Evolutionary conservation across 1,140 invertebrate species (phyloP), one percentile per base, ranked within the genome.

Genomic region (Macrosteles quadrilineatus): DNA sequence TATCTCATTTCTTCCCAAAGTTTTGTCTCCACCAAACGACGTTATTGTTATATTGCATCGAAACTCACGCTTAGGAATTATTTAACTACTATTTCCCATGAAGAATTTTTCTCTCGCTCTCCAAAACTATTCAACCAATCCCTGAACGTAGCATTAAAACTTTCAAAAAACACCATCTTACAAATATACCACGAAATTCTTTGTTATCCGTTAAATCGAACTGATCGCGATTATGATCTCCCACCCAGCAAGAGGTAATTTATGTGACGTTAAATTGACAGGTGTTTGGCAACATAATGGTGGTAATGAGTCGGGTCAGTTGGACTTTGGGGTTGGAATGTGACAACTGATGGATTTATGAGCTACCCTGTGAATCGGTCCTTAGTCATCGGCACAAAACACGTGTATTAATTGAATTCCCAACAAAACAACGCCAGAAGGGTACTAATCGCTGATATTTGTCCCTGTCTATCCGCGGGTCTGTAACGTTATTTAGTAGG

Each of bases 231-330:
- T 59, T 59, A 27, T 29, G 25, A 59, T 59, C 55, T 27, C 21
- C 55, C 55, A 27, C 55, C 55, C 25, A 29, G 55, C 27, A 25
- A 59, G 21, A 2, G 55, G 55, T 50, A 14, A 59, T 59, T 59
- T 59, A 59, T 59, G 55, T 59, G 55, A 59, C 55, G 23, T 12
- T 59, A 59, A 59, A 59, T 59, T 59, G 55, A 59, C 55, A 59
- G 55, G 14, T 59, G 55, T 59, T 59, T 59, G 55, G 55, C 12
- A 59, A 59, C 55, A 59, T 2, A 59, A 59, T 59, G 55, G 55
- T 23, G 55, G 55, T 59, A 59, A 59, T 59, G 55, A 59, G 21
- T 4, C 32, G 32, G 14, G 32, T 36, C 32, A 14, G 32, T 4
- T 36, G 32, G 32, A 36, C 32, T 36, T 14, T 36, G 32, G 55